phyloP scores from a whole-genome alignment of 2,797 vertebrate genomes.

The Chaetophractus vellerosus region DNA sequence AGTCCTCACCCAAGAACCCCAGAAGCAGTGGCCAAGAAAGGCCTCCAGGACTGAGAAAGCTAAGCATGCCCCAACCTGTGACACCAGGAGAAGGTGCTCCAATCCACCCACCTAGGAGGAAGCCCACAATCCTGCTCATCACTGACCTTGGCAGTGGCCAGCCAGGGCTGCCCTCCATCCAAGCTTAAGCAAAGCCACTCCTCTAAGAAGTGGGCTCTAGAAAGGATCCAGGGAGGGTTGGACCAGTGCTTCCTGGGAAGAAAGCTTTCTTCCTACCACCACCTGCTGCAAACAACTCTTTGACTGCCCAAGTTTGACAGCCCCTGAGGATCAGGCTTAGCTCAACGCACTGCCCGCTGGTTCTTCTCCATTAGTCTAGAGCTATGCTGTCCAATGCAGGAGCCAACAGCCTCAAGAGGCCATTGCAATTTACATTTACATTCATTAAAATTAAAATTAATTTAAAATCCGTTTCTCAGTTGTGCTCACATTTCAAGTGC shows the following conservation, averaged over 20 bases:
- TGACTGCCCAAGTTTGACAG: no score
- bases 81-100: neutral
- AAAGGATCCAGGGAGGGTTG: neutral
- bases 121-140: neutral
- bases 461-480: neutral
- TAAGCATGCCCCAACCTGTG: neutral
- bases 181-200: neutral
- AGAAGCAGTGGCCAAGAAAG: neutral
- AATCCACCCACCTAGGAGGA: neutral
- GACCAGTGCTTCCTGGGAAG: neutral
- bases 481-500: neutral
- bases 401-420: neutral
- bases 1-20: neutral
- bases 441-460: neutral
- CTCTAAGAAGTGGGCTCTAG: neutral
- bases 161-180: neutral
- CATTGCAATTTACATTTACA: neutral
- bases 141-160: neutral
- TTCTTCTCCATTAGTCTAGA: no score
- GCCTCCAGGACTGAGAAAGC: neutral
- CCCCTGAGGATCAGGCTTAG: no score
- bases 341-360: fast-evolving
- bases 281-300: neutral
- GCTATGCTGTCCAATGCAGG: neutral
- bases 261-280: neutral